phyloP scores from a whole-genome alignment of 2,113 vertebrate species.

The Melanostigma gelatinosum region DNA sequence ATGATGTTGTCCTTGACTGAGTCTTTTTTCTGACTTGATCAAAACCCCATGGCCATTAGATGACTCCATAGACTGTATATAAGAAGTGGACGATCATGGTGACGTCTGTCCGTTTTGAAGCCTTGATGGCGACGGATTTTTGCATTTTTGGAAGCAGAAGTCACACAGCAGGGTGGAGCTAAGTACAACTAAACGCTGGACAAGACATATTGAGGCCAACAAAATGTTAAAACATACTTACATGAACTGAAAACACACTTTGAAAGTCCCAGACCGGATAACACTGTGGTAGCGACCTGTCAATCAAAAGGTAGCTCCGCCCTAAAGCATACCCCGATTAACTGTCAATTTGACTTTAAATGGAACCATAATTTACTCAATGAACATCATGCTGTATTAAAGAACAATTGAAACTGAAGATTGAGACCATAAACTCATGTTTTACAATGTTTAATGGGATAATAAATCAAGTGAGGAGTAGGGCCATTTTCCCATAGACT shows the following conservation, averaged over 20 bases:
- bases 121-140: background rate
- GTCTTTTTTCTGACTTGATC: conserved; percentile 13
- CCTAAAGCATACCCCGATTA: background rate
- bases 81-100: background rate
- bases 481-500: background rate
- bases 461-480: background rate
- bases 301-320: background rate
- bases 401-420: background rate
- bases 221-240: background rate
- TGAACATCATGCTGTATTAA: background rate
- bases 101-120: background rate
- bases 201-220: background rate
- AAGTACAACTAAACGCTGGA: background rate
- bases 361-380: background rate
- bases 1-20: background rate
- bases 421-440: background rate
- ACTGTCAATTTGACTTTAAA: too few relatives aligned
- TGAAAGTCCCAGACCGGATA: background rate
- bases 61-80: background rate
- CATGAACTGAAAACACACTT: background rate
- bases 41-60: conserved; percentile 8
- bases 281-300: background rate
- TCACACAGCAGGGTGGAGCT: background rate
- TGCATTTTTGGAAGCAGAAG: background rate
- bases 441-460: background rate